Evolutionary conservation across 2,888 invertebrate genomes (phyloP).

Genomic region (Limnephilus lunatus): DNA sequence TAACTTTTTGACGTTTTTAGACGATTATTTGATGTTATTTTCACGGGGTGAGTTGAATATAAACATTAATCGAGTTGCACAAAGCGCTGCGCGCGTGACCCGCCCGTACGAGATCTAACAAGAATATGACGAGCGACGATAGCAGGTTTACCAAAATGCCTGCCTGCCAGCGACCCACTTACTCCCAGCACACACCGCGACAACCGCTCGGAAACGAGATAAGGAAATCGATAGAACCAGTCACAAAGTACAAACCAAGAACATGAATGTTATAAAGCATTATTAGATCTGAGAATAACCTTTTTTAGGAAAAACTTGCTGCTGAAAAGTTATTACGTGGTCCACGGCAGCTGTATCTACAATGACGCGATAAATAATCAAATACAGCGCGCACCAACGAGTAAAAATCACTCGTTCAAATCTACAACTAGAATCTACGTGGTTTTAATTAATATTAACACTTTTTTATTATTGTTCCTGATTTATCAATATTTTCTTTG

Average conservation of each 20-base stretch:
- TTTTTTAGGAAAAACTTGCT: neutral
- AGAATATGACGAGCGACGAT: constrained; percentile 58
- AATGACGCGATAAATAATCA: constrained; percentile 26
- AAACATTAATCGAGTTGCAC: constrained; percentile 38
- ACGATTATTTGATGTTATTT: neutral
- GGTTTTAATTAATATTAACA: neutral
- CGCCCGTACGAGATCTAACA: constrained; percentile 45
- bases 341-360: neutral
- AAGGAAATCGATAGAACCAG: neutral
- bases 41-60: constrained; percentile 31
- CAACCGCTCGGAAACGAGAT: neutral
- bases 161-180: constrained; percentile 59
- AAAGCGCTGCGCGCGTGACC: constrained; percentile 39
- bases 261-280: neutral
- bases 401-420: neutral
- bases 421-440: neutral
- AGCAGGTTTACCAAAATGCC: constrained; percentile 57
- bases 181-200: neutral
- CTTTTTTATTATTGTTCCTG: neutral
- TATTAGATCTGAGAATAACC: neutral
- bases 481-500: neutral
- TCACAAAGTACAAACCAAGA: neutral
- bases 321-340: neutral
- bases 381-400: neutral
- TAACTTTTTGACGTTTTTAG: constrained; percentile 39